phyloP scores from a whole-genome alignment of 1,140 invertebrate species.

The Dinoponera quadriceps region DNA sequence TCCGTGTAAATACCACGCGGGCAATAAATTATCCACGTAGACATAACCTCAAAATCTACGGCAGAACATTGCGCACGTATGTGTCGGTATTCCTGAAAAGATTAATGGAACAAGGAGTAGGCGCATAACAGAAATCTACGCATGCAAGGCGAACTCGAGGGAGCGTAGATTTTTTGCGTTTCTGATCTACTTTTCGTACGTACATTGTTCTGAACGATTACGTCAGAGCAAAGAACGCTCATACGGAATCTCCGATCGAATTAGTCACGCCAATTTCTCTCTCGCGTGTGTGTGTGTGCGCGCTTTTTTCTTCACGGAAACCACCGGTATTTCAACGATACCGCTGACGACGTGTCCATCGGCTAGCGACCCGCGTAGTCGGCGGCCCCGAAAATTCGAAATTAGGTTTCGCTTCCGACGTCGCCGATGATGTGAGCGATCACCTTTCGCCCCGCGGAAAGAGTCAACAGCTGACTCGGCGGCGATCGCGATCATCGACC shows the following conservation, averaged over 20 bases:
- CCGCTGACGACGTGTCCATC: background rate
- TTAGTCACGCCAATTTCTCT: constrained; percentile 62
- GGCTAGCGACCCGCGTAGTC: background rate
- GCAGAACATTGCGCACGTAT: no score
- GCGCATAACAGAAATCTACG: no score
- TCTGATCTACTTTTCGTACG: constrained; percentile 47
- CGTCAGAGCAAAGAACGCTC: constrained; percentile 26
- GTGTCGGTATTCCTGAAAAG: no score
- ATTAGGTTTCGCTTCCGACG: background rate
- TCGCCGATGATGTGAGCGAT: background rate
- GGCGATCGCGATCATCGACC: background rate
- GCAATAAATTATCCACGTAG: no score
- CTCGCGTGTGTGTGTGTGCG: background rate
- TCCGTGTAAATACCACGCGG: no score
- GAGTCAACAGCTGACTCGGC: background rate
- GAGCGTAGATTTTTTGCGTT: background rate
- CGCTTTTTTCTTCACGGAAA: background rate
- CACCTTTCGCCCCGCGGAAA: background rate
- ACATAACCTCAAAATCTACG: no score
- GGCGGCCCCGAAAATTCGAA: constrained; percentile 1
- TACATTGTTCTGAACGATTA: constrained; percentile 9
- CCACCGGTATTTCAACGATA: background rate
- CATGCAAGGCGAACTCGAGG: background rate
- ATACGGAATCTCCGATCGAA: constrained; percentile 18
- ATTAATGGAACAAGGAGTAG: no score